Evolutionary conservation across 2,113 vertebrate species (phyloP).

Genomic region (Equus przewalskii): DNA sequence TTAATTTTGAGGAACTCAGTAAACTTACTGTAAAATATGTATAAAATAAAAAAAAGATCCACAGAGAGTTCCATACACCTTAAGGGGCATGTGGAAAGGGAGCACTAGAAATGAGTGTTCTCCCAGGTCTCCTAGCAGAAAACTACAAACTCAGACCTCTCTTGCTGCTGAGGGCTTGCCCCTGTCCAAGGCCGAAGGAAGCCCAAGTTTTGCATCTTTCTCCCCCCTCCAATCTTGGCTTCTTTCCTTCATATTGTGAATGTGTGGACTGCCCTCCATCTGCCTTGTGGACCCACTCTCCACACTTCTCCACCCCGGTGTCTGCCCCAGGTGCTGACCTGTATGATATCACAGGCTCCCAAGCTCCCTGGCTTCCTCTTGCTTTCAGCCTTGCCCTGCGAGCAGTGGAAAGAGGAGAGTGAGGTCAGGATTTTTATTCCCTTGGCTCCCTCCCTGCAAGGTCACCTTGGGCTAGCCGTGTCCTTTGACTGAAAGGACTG

Average conservation of each 20-base stretch:
- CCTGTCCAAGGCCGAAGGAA: neutral
- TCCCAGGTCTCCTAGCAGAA: neutral
- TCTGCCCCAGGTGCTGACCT: neutral
- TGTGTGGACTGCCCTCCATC: neutral
- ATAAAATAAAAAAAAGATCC: neutral
- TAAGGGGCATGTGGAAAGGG: no score
- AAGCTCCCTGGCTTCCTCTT: neutral
- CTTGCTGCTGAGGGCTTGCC: neutral
- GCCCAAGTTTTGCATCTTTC: neutral
- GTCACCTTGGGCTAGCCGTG: neutral
- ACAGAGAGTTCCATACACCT: neutral
- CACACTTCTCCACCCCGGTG: neutral
- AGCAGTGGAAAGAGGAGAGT: neutral
- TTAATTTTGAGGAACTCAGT: neutral
- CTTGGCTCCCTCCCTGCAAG: neutral
- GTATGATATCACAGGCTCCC: neutral
- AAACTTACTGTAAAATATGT: neutral
- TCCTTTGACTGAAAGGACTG: neutral
- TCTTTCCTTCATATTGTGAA: neutral
- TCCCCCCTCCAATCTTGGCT: accelerated
- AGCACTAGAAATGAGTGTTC: neutral
- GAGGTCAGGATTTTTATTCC: neutral
- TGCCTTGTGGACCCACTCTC: neutral
- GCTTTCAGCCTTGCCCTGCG: neutral
- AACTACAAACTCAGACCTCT: neutral